Percentiles rank a stretch among this genome's conserved stretches.
phyloP scores from a whole-genome alignment of 2,113 vertebrate genomes.

The Spilogale gracilis region DNA sequence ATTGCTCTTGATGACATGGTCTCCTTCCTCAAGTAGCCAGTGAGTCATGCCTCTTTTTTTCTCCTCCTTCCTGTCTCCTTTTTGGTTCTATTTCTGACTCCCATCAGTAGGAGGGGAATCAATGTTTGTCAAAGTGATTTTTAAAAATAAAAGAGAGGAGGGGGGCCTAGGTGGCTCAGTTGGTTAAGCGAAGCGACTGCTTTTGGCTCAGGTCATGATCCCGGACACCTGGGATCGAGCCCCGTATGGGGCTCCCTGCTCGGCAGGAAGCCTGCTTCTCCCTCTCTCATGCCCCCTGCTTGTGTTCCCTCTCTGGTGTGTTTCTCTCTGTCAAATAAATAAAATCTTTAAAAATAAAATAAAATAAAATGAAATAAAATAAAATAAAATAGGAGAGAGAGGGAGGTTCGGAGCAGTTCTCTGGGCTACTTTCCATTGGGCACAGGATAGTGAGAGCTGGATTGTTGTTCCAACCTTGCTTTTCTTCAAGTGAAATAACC shows the following conservation, averaged over 20 bases:
- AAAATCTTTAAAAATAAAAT: too few relatives aligned
- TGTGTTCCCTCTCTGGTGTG: too few relatives aligned
- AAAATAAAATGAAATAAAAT: constrained; percentile 44
- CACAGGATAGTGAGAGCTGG: not conserved
- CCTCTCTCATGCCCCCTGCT: too few relatives aligned
- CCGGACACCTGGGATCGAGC: too few relatives aligned
- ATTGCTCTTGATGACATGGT: constrained; percentile 66
- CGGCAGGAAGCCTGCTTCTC: too few relatives aligned
- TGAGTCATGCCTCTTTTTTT: constrained; percentile 72
- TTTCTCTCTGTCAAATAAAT: too few relatives aligned
- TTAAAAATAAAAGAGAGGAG: constrained; percentile 76
- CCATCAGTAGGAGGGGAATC: constrained; percentile 74
- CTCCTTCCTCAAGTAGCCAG: constrained; percentile 68
- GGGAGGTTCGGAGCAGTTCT: constrained; percentile 37
- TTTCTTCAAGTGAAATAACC: constrained; percentile 49
- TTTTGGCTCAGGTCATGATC: too few relatives aligned
- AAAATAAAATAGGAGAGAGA: constrained; percentile 61
- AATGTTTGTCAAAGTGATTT: constrained; percentile 74
- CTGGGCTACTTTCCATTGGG: constrained; percentile 43
- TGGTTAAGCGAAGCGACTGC: too few relatives aligned
- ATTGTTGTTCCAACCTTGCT: not conserved
- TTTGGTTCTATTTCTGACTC: constrained; percentile 81
- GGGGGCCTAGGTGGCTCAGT: too few relatives aligned
- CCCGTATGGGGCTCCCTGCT: too few relatives aligned
- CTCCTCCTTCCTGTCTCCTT: constrained; percentile 73